Evolutionary conservation across 2,113 vertebrate genomes (phyloP).

Genomic region (Cheilinus undulatus): DNA sequence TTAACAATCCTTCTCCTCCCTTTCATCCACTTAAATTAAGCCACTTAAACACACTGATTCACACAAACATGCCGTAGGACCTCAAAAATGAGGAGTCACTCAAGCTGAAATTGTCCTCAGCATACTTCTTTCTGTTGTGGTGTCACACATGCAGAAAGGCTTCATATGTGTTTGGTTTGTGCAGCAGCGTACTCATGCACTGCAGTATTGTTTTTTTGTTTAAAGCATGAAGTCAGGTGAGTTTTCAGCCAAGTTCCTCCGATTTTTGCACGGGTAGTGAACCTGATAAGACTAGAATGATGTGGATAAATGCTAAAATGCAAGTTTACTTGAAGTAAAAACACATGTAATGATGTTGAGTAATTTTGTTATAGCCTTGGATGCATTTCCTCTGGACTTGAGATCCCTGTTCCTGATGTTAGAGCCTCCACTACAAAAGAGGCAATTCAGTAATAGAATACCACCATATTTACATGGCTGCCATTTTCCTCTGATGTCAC

Average conservation of each 20-base stretch:
- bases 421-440: no score
- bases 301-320: no score
- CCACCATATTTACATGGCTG: no score
- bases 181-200: not conserved
- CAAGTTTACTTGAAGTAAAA: no score
- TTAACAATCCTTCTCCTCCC: conserved; percentile 10
- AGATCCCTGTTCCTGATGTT: no score
- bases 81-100: conserved; percentile 33
- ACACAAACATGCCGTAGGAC: conserved; percentile 15
- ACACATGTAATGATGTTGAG: no score
- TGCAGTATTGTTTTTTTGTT: not conserved
- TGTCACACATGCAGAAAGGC: conserved; percentile 2
- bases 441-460: no score
- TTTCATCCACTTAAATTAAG: conserved; percentile 39
- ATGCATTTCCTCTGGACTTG: no score
- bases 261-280: conserved; percentile 20
- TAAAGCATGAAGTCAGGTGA: not conserved
- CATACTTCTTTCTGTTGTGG: conserved; percentile 39
- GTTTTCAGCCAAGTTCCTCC: conserved; percentile 14
- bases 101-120: conserved; percentile 14
- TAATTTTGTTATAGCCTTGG: no score
- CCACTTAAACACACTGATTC: conserved; percentile 49
- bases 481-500: no score
- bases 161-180: conserved; percentile 13
- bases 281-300: conserved; percentile 4